These are phyloP conservation scores for Pseudomyrmex concolor DNA, from an alignment of 1,140 invertebrate genomes.

Conservation along the genomic window DNA sequence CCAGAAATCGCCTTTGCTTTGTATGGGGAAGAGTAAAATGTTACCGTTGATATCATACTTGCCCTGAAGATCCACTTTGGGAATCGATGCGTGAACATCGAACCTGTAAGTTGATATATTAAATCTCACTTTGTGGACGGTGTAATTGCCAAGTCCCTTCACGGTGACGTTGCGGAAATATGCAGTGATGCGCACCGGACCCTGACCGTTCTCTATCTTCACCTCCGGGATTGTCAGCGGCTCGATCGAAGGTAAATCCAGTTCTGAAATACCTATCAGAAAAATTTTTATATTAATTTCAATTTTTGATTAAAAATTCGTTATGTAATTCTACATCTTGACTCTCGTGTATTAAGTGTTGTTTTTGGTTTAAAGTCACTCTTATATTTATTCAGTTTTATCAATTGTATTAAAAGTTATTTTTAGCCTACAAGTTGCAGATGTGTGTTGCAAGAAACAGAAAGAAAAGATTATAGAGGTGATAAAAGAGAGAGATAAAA, in stretches of 20 bases:
- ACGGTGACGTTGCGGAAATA: conserved; percentile 90
- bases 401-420: background rate
- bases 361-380: too few relatives aligned
- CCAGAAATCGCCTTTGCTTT: conserved; percentile 91
- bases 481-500: too few relatives aligned
- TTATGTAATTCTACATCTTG: too few relatives aligned
- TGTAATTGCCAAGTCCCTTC: conserved; percentile 90
- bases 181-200: conserved; percentile 89
- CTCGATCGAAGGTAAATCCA: conserved; percentile 90
- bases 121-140: conserved; percentile 85
- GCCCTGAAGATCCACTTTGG: conserved; percentile 89
- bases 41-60: conserved; percentile 91
- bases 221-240: conserved; percentile 89
- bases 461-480: background rate
- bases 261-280: conserved; percentile 87
- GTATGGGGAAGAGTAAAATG: conserved; percentile 90
- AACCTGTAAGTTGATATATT: conserved; percentile 89
- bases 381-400: too few relatives aligned
- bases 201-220: conserved; percentile 91
- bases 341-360: too few relatives aligned
- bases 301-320: too few relatives aligned
- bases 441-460: background rate
- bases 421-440: background rate
- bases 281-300: background rate
- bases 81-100: conserved; percentile 89